A percentile compares a stretch with the other conserved stretches of the same genome.
Conservation (phyloP, 2,797 vertebrate species). For the Myotis daubentonii region DNA sequence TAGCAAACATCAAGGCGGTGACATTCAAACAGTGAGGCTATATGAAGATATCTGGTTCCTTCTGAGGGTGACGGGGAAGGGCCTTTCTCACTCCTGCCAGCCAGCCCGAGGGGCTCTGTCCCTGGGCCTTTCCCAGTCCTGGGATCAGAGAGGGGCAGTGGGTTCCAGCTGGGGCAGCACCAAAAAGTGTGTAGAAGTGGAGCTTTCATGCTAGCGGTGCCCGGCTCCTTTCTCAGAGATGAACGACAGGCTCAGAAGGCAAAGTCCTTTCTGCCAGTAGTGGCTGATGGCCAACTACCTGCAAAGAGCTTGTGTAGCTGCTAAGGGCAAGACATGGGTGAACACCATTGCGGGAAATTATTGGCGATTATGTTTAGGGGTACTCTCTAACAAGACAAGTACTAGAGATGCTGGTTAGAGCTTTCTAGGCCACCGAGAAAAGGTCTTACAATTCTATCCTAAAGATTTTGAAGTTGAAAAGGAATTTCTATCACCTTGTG, state of each 20-base stretch:
- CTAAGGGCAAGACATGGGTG: background rate
- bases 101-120: background rate
- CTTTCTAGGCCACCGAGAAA: background rate
- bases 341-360: background rate
- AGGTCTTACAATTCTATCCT: background rate
- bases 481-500: background rate
- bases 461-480: background rate
- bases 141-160: background rate
- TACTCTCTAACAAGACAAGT: background rate
- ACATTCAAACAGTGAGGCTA: background rate
- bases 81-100: background rate
- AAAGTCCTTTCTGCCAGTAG: background rate
- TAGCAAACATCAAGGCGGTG: background rate
- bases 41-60: background rate
- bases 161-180: background rate
- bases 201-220: background rate
- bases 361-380: background rate
- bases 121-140: background rate
- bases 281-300: background rate
- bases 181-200: background rate
- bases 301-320: background rate
- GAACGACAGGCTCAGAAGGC: background rate
- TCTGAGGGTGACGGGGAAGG: background rate
- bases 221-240: background rate
- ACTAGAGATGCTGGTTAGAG: background rate